phyloP scores from a whole-genome alignment of 2,888 invertebrate genomes.

The Leptothorax acervorum region DNA sequence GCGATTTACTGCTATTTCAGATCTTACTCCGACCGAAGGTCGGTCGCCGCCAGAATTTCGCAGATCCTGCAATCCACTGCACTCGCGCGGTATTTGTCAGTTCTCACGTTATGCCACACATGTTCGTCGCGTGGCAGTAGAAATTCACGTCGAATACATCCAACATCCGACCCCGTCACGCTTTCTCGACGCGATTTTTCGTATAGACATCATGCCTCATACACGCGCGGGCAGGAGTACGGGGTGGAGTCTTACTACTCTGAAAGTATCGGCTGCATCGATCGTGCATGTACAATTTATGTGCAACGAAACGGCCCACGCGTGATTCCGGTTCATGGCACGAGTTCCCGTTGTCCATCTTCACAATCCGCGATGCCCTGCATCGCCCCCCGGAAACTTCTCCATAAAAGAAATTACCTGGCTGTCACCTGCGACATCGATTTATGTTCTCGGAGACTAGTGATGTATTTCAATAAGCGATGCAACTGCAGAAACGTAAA shows the following conservation, averaged over 20 bases:
- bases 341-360: conserved; percentile 45
- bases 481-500: conserved; percentile 17
- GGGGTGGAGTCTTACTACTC: conserved; percentile 12
- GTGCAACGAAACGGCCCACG: conserved; percentile 27
- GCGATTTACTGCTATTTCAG: conserved; percentile 34
- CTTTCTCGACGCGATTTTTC: conserved; percentile 35
- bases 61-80: conserved; percentile 25
- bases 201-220: conserved; percentile 1
- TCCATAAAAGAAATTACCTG: conserved; percentile 38
- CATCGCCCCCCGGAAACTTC: conserved; percentile 9
- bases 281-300: conserved; percentile 45
- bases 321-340: conserved; percentile 39
- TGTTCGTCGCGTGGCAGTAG: conserved; percentile 29
- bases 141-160: conserved; percentile 44
- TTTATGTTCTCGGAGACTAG: conserved; percentile 11
- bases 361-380: background rate
- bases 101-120: conserved; percentile 32
- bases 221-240: background rate
- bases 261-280: conserved; percentile 37
- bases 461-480: conserved; percentile 33
- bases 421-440: conserved; percentile 40
- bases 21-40: conserved; percentile 19
- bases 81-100: conserved; percentile 38
- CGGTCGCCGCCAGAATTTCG: conserved; percentile 34
- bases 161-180: conserved; percentile 32